Evolutionary conservation across 2,888 invertebrate genomes (phyloP), one percentile per base, ranked within the genome.

Genomic region (Odontocolon sp.): DNA sequence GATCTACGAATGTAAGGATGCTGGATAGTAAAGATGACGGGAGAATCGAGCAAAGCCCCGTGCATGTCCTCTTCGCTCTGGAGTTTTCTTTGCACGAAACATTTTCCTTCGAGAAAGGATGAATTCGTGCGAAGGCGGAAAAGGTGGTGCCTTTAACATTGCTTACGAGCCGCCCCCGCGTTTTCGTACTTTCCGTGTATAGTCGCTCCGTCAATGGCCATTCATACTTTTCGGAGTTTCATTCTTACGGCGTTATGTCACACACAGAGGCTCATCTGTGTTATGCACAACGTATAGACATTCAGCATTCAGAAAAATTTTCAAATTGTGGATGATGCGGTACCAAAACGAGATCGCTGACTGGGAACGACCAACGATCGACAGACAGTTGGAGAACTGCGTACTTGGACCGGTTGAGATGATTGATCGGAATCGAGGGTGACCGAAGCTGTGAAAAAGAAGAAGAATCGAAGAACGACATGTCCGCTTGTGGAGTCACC

Each of bases 181-280:
- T 68, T 77, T 78, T 54, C 38, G 54, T 54, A 26, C 61, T 5
- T 47, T 9, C 31, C 21, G n/a, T n/a, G n/a, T n/a, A n/a, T n/a
- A 56, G 56, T 36, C 68, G 50, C 38, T 16, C 56, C 56, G 16
- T 72, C 66, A 78, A 73, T 76, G 45, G 47, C 56, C 73, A 69
- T 72, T 75, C 72, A 81, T 79, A 56, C 72, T 69, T 45, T n/a
- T 33, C 16, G 40, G 56, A 50, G 47, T 80, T 69, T 78, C 77
- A 82, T 47, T 63, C 80, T 72, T 66, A 54, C 77, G 56, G 80
- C 80, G 87, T 87, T 86, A 86, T 86, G 86, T 88, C 88, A 86
- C 86, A n/a, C n/a, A 77, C 79, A 50, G 78, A 31, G 14, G 28
- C 36, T 28, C 61, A 21, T 50, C 47, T 66, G 23, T 18, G n/a